These are phyloP conservation scores for Sarcophaga variegata DNA, from an alignment of 2,888 invertebrate genomes.

Conservation along the genomic window DNA sequence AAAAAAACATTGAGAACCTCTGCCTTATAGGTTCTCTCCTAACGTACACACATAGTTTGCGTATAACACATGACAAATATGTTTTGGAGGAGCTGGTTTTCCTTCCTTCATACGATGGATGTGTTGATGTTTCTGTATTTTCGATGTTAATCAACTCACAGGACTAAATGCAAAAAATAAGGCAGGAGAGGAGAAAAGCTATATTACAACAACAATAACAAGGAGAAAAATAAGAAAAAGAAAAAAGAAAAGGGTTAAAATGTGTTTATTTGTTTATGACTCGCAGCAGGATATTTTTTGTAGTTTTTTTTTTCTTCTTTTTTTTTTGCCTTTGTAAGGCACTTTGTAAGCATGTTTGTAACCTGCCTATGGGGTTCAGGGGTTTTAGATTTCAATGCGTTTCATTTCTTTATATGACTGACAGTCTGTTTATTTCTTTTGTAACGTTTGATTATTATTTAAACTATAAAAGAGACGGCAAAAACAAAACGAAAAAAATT, in stretches of 20 bases:
- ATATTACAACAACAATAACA: not conserved
- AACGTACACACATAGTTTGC: not conserved
- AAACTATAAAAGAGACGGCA: slow-evolving; percentile 29
- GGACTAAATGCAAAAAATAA: not conserved
- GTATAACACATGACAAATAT: not conserved
- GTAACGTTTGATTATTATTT: slow-evolving; percentile 60
- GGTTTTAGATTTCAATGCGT: slow-evolving; percentile 38
- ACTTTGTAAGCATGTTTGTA: slow-evolving; percentile 12
- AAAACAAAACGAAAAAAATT: not conserved
- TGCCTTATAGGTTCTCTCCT: not conserved
- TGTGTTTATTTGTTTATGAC: slow-evolving; percentile 73
- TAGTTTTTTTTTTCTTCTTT: not conserved
- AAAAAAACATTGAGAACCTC: not conserved
- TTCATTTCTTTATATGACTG: slow-evolving; percentile 34
- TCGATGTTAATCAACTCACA: slow-evolving; percentile 26
- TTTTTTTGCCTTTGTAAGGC: slow-evolving; percentile 31
- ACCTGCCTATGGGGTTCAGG: slow-evolving; percentile 31
- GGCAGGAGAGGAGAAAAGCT: not conserved
- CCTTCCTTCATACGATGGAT: not conserved
- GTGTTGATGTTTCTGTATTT: slow-evolving; percentile 42
- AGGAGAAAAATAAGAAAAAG: slow-evolving; percentile 41
- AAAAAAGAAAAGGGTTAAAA: slow-evolving; percentile 69
- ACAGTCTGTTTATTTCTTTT: slow-evolving; percentile 35
- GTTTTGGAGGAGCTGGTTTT: not conserved
- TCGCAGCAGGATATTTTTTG: slow-evolving; percentile 64